These are phyloP conservation scores for Rhodophaea formosa DNA, from an alignment of 2,888 invertebrate genomes.

Conservation along the genomic window DNA sequence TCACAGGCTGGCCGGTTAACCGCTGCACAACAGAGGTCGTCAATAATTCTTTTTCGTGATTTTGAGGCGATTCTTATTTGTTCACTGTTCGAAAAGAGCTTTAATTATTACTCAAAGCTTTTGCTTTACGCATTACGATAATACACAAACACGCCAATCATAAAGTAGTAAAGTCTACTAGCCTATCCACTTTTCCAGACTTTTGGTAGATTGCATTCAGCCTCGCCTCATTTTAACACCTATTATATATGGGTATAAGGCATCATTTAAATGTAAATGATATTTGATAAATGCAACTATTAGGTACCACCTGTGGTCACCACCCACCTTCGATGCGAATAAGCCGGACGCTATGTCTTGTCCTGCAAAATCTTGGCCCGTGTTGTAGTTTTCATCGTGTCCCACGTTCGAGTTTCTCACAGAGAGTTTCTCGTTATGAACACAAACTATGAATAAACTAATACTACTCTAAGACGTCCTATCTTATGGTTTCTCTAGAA, in stretches of 20 bases:
- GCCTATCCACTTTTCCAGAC: background rate
- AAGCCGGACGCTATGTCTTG: background rate
- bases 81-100: too few relatives aligned
- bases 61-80: too few relatives aligned
- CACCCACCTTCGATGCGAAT: conserved; percentile 1
- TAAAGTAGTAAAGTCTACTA: background rate
- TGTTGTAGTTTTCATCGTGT: background rate
- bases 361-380: background rate
- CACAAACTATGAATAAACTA: too few relatives aligned
- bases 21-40: too few relatives aligned
- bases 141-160: background rate
- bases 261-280: conserved; percentile 12
- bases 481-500: too few relatives aligned
- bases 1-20: too few relatives aligned
- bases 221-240: background rate
- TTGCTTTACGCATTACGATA: background rate
- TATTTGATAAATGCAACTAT: conserved; percentile 12
- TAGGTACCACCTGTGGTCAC: conserved; percentile 14
- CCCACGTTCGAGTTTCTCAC: background rate
- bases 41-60: too few relatives aligned
- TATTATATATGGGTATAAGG: conserved; percentile 6
- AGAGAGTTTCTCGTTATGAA: too few relatives aligned
- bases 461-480: too few relatives aligned
- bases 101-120: background rate
- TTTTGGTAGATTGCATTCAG: conserved; percentile 1